phyloP scores from a whole-genome alignment of 2,888 invertebrate species.

The Hipparchia sbordonii region DNA sequence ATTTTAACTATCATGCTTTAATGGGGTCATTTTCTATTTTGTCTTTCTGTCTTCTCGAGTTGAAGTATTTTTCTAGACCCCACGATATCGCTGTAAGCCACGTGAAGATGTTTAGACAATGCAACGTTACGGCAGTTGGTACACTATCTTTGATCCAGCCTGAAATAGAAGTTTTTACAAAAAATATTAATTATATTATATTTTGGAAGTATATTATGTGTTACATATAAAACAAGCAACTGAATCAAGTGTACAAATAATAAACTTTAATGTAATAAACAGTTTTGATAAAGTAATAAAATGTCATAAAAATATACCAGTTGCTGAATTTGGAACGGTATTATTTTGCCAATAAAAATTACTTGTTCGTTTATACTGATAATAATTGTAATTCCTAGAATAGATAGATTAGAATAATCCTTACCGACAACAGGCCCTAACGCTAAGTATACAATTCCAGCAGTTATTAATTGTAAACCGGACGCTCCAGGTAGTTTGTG shows the following conservation, averaged over 20 bases:
- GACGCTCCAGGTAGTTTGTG: slow-evolving; percentile 87
- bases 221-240: no score
- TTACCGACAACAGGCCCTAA: slow-evolving; percentile 87
- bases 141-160: slow-evolving; percentile 86
- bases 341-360: neutral
- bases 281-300: no score
- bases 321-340: neutral
- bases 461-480: slow-evolving; percentile 86
- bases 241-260: neutral
- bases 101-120: slow-evolving; percentile 86
- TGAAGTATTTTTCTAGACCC: slow-evolving; percentile 81
- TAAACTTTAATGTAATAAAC: no score
- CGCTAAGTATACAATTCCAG: slow-evolving; percentile 84
- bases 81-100: slow-evolving; percentile 85
- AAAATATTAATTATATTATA: neutral
- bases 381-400: neutral
- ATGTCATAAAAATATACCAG: neutral
- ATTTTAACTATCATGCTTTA: slow-evolving; percentile 12
- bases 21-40: slow-evolving; percentile 17
- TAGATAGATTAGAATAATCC: slow-evolving; percentile 36
- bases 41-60: slow-evolving; percentile 51
- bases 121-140: slow-evolving; percentile 84
- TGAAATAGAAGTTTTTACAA: slow-evolving; percentile 47
- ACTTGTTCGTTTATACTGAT: neutral
- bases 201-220: neutral